Evolutionary conservation across 2,888 invertebrate genomes (phyloP).

Genomic region (Aspidapion aeneum): DNA sequence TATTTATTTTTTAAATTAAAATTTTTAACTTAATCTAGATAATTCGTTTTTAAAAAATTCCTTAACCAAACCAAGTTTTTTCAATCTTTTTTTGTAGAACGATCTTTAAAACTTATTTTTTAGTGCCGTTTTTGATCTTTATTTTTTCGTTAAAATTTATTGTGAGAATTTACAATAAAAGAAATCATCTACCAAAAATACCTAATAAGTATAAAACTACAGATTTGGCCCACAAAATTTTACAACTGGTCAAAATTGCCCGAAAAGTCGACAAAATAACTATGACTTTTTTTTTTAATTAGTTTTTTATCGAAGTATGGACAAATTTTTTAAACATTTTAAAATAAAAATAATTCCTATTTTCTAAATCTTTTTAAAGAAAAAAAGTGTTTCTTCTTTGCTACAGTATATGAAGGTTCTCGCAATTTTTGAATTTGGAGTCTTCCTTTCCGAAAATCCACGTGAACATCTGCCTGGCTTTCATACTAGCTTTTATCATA

Average conservation of each 20-base stretch:
- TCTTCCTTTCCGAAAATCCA: slow-evolving; percentile 91
- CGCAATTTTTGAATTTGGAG: slow-evolving; percentile 88
- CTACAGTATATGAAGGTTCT: slow-evolving; percentile 84
- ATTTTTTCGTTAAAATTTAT: background rate
- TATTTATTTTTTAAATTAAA: too few relatives aligned
- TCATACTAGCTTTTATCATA: slow-evolving; percentile 83
- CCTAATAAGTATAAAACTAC: background rate
- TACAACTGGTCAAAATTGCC: background rate
- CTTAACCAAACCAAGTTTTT: too few relatives aligned
- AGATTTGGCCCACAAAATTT: background rate
- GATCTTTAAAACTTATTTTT: too few relatives aligned
- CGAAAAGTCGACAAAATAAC: background rate
- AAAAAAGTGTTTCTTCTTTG: slow-evolving; percentile 13
- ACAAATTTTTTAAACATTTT: background rate
- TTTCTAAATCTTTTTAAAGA: background rate
- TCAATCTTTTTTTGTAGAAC: too few relatives aligned
- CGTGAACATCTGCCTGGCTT: slow-evolving; percentile 85
- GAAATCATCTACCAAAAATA: background rate
- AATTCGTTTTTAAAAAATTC: too few relatives aligned
- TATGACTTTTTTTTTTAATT: background rate
- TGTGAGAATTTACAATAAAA: background rate
- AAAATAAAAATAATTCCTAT: background rate
- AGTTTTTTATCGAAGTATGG: background rate
- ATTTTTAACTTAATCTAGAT: too few relatives aligned
- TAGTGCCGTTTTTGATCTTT: background rate